Base-by-base conservation (phyloP, 2,113 vertebrate species). In the Trachemys scripta region DNA sequence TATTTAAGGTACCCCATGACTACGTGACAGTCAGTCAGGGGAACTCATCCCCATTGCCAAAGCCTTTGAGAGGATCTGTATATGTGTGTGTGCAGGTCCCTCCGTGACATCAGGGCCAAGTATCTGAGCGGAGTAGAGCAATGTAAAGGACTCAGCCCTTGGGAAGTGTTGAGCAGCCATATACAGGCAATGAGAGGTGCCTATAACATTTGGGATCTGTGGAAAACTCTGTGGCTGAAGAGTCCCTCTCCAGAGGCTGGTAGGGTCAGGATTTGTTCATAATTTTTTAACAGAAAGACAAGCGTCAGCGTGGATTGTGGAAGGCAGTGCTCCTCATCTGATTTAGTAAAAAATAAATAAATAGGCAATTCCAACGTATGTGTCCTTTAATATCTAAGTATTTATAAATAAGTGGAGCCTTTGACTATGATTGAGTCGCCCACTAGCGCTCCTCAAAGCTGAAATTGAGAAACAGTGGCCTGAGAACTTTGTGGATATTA, bases 381-480 rank as follows among this genome's bases (percentile, higher is more conserved):
- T 81, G 80, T 94, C 85, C 80, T 89, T 82, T 94, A 90, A 49
- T 87, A 85, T 50, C 85, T 17, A 27, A 79, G 12, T 47, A 42
- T 89, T 84, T 31, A 84, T 94, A 86, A 91, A 84, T 11, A 10
- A 16, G 85, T 81, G n/a, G 62, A 88, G 85, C 54, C 96, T 96
- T 49, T 86, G 56, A 57, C 56, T 27, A 57, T 5, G 56, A 57
- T 27, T 57, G 56, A 57, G 4, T 57, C 11, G 1, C 62, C 17
- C 62, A n/a, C 35, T n/a, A 19, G 8, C 35, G 5, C 16, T 20
- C 35, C 62, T 10, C 31, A 69, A n/a, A n/a, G 62, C 35, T 69
- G 62, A 69, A 69, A 19, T 4, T n/a, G 62, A 19, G 35, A n/a
- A 69, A 69, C 62, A 69, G 62, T 19, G 14, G 62, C 14, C 35